These are phyloP conservation scores for Cydia splendana DNA, from an alignment of 1,140 invertebrate species.

Conservation along the genomic window DNA sequence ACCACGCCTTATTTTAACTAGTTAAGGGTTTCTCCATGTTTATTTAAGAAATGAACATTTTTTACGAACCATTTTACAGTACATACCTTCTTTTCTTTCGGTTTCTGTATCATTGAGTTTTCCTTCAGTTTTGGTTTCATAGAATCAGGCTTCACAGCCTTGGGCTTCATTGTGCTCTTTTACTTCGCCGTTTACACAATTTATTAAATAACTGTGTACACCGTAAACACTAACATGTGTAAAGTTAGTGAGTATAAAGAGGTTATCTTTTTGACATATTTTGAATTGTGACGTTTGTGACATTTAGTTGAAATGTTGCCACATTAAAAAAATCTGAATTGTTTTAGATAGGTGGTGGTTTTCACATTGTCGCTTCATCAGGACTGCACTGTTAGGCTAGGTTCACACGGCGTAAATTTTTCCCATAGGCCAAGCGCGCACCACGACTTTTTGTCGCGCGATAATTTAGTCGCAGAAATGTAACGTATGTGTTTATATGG, in stretches of 20 bases:
- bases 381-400: too few species aligned
- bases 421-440: too few species aligned
- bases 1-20: too few species aligned
- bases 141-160: slow-evolving; percentile 12
- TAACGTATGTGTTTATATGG: too few species aligned
- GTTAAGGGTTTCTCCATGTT: too few species aligned
- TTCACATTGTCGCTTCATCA: too few species aligned
- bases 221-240: slow-evolving; percentile 21
- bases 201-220: neutral
- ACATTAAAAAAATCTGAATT: neutral
- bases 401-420: too few species aligned
- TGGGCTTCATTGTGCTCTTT: slow-evolving; percentile 20
- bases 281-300: slow-evolving; percentile 6
- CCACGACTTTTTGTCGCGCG: too few species aligned
- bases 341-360: too few species aligned
- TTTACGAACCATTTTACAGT: too few species aligned
- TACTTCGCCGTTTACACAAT: neutral
- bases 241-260: neutral
- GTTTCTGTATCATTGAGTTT: neutral
- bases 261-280: slow-evolving; percentile 32
- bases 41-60: too few species aligned
- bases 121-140: neutral
- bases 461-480: too few species aligned
- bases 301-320: neutral
- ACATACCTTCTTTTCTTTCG: slow-evolving; percentile 34